Base-by-base conservation (phyloP, 1,140 invertebrate species). In the Procambarus clarkii region DNA sequence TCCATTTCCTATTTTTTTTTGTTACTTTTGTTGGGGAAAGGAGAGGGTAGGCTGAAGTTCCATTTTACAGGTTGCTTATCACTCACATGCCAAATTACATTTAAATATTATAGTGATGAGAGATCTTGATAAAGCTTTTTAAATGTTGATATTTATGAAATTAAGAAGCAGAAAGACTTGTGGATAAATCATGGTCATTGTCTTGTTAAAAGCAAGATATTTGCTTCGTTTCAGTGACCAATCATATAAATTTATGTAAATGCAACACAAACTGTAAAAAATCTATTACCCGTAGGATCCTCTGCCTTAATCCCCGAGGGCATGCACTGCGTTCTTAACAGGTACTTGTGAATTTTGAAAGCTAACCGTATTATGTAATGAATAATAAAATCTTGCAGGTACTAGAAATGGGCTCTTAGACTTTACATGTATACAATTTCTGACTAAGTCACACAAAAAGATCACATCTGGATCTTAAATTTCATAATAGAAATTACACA, bases 251-350 rank as follows among this genome's bases (percentile, higher is more conserved):
- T 74, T 74, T 74, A 74, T 34, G n/a, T 21, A 34, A 21, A 34
- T 74, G 5, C 69, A 74, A 74, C 69, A 74, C 24, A 74, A 34
- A 74, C 69, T 74, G 24, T 5, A 74, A 74, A 11, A 64, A 64
- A 64, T 58, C 13, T 64, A 64, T 64, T 64, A 74, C 69, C 69
- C 69, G 69, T 74, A 74, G 69, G 69, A 74, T 74, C 69, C 69
- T 74, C 69, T 74, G 69, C 69, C 69, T 74, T 74, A 74, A 34
- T 74, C 69, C 69, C 69, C 69, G 34, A 74, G n/a, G 69, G 60
- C 0, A 74, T 74, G 69, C 24, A 34, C n/a, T 74, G 69, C 11
- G 24, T 74, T 8, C 69, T 74, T 34, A 74, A 74, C 69, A 74
- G 69, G 69, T 74, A 74, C 69, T 74, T 74, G 24, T 8, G n/a